Evolutionary conservation across 2,888 invertebrate genomes (phyloP).

Genomic region (Cerastis leucographa): DNA sequence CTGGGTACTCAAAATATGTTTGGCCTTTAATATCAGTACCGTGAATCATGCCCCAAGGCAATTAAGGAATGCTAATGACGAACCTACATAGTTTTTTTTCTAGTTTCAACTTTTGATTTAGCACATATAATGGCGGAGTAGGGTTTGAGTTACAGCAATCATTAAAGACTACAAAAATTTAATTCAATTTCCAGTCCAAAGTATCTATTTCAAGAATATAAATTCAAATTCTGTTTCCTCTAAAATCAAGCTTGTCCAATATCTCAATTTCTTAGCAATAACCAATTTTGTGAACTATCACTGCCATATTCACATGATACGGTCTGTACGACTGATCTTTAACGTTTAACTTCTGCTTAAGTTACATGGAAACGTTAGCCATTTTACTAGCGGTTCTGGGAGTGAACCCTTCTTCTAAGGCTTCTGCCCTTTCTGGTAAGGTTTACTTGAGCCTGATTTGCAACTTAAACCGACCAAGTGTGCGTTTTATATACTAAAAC

Average conservation of each 20-base stretch:
- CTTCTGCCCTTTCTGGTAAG: constrained; percentile 17
- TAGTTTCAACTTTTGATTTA: neutral
- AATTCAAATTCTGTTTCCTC: neutral
- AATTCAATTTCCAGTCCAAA: neutral
- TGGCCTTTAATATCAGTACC: neutral
- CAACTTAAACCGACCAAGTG: neutral
- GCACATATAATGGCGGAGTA: neutral
- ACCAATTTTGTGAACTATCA: neutral
- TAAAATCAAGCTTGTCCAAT: neutral
- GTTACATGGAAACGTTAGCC: constrained; percentile 13
- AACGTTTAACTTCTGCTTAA: neutral
- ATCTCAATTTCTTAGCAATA: neutral
- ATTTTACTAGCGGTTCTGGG: constrained; percentile 1
- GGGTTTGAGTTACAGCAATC: neutral
- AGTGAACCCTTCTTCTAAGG: constrained; percentile 7
- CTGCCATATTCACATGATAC: neutral
- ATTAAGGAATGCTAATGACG: neutral
- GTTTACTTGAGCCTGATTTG: constrained; percentile 15
- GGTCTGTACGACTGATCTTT: neutral
- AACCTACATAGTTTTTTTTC: too few relatives aligned
- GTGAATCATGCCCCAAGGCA: neutral
- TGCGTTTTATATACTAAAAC: neutral
- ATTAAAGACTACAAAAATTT: neutral
- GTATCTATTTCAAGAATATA: neutral
- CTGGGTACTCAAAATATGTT: neutral